These are phyloP conservation scores for Connochaetes taurinus DNA, from an alignment of 2,113 vertebrate genomes.

Conservation along the genomic window DNA sequence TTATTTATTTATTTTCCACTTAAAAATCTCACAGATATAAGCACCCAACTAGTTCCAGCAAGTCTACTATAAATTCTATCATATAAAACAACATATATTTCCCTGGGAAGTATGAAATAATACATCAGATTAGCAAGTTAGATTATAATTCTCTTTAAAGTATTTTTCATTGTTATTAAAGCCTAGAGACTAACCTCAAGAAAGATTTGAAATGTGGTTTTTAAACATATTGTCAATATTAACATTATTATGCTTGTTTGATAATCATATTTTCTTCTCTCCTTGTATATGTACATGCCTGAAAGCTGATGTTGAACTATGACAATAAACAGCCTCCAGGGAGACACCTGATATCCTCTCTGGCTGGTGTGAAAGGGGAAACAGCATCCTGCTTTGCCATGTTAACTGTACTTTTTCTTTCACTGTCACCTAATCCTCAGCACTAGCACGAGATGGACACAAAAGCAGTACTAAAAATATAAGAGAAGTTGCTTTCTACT, in stretches of 20 bases:
- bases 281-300: not conserved
- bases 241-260: not conserved
- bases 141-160: not conserved
- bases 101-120: not conserved
- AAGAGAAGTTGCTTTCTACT: not conserved
- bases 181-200: not conserved
- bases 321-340: not conserved
- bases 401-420: not conserved
- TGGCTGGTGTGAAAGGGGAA: not conserved
- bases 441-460: not conserved
- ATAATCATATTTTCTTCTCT: not conserved
- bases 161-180: not conserved
- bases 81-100: not conserved
- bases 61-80: not conserved
- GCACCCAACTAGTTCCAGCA: not conserved
- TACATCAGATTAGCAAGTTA: not conserved
- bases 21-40: not conserved
- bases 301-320: not conserved
- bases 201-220: not conserved
- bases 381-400: not conserved
- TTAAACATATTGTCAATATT: not conserved
- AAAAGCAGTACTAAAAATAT: not conserved
- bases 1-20: not conserved
- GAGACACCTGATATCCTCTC: not conserved
- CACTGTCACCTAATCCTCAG: conserved; percentile 18